Evolutionary conservation across 2,797 vertebrate genomes (phyloP), one percentile per base, ranked within the genome.

Genomic region (Lycodopsis pacificus): DNA sequence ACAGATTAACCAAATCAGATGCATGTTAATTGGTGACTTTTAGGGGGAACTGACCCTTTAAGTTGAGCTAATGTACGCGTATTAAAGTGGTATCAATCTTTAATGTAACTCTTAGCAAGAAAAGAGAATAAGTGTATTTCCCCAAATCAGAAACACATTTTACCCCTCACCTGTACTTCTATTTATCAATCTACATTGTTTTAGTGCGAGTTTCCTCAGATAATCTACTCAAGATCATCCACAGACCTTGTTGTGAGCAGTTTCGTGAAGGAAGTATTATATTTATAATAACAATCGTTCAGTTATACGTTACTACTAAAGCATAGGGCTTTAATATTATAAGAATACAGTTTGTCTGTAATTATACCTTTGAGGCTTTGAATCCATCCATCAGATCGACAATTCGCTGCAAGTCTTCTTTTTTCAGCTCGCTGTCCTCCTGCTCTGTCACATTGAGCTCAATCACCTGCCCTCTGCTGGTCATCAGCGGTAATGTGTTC

Each of bases 351-450:
- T 63, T 53, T n/a, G 19, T 58, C 15, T n/a, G 2, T 3, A 53
- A 20, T 66, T 95, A 7, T 57, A 98, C 97, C 97, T 99, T 97
- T 42, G 97, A 98, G 3, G 96, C 96, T 94, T 94, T 97, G 88
- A 98, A 98, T 54, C 97, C 96, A 71, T 98, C 96, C 51, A 97
- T 77, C 48, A 99, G 91, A 12, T 94, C 82, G 9, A 92, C 77
- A 30, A 98, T 93, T 79, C 64, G 46, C 1, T 95, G 93, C 62
- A 95, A 70, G 1, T 92, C 89, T 30, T 85, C 76, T 44, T 70
- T 90, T 48, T 42, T 75, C 1, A 73, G 83, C 12, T 77, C 74
- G 13, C 48, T 65, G 22, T 86, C 83, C 4, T 80, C 79, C 0
- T 63, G 73, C 6, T 80, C 84, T 4, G 67, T 65, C 49, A 81